phyloP scores from a whole-genome alignment of 2,113 vertebrate species.

The Pipra filicauda region DNA sequence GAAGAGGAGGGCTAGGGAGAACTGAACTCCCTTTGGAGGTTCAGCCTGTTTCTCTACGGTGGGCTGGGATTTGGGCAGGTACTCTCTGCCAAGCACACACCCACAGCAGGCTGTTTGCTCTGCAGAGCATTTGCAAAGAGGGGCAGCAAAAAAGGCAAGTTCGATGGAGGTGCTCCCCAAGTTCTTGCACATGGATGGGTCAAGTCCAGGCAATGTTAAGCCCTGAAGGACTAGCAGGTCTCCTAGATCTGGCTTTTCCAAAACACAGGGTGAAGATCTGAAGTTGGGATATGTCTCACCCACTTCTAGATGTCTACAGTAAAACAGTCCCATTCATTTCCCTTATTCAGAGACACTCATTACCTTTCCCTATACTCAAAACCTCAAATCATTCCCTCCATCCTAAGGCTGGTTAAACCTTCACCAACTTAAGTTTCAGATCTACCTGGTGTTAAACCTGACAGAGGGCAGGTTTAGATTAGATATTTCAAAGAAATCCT shows the following conservation, averaged over 20 bases:
- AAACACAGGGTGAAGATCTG: not conserved
- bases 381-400: not conserved
- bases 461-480: not conserved
- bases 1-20: not conserved
- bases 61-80: not conserved
- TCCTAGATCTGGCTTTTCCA: not conserved
- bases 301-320: not conserved
- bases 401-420: not conserved
- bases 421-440: not conserved
- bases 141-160: not conserved
- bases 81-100: not conserved
- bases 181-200: not conserved
- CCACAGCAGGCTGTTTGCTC: not conserved
- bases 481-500: not conserved
- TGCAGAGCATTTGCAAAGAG: not conserved
- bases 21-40: not conserved
- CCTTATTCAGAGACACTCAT: not conserved
- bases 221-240: not conserved
- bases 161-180: rapidly evolving
- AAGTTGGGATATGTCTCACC: not conserved
- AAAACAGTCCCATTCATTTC: not conserved
- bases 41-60: not conserved
- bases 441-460: not conserved
- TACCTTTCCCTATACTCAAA: not conserved
- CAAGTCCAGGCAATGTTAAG: not conserved